Evolutionary conservation across 2,113 vertebrate genomes (phyloP).

Genomic region (rabbit (Oryctolagus cuniculus)): mOryCun1.1 NC_091433.1:143909001-143909500

Average conservation of each 20-base stretch:
- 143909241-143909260: conserved; percentile 76
- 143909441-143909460: conserved; percentile 66
- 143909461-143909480: conserved; percentile 65
- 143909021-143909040: conserved; percentile 93
- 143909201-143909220: conserved; percentile 84
- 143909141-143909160: conserved; percentile 88
- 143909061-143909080: conserved; percentile 91
- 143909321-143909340: conserved; percentile 57
- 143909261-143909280: conserved; percentile 65
- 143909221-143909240: conserved; percentile 78
- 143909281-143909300: background rate
- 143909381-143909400: conserved; percentile 64
- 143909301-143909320: conserved; percentile 71
- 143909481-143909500: conserved; percentile 76
- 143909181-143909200: conserved; percentile 91
- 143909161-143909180: conserved; percentile 91
- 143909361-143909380: conserved; percentile 1
- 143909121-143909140: conserved; percentile 92
- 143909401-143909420: conserved; percentile 40
- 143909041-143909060: conserved; percentile 92
- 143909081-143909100: conserved; percentile 91
- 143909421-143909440: conserved; percentile 44
- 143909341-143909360: conserved; percentile 51
- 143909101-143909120: conserved; percentile 91
- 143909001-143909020: conserved; percentile 92